These are phyloP conservation scores for Agelas oroides DNA, from an alignment of 37 sponge, comb jelly and placozoan genomes.

Conservation along the genomic window DNA sequence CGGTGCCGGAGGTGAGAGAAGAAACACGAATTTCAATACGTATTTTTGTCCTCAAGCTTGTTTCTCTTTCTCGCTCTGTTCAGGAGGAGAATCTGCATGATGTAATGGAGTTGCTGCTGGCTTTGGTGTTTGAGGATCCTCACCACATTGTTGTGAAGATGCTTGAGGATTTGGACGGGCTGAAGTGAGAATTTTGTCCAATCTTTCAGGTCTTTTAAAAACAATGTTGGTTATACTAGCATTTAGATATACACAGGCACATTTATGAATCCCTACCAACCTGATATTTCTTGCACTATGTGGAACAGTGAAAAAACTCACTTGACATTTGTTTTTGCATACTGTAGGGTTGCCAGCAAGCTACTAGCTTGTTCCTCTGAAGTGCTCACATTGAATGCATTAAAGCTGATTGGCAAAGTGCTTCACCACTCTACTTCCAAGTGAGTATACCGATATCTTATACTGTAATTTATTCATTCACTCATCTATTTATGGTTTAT, in stretches of 20 bases:
- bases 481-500: neutral
- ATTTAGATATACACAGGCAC: no score
- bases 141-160: conserved; percentile 34
- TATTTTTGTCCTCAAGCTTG: no score
- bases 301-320: no score
- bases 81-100: conserved; percentile 80
- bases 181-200: conserved; percentile 41
- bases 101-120: conserved; percentile 62
- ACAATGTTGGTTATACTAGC: no score
- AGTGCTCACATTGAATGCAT: conserved; percentile 46
- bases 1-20: conserved; percentile 60
- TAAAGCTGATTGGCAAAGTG: conserved; percentile 61
- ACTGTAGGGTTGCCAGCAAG: conserved; percentile 43
- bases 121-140: conserved; percentile 63
- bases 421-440: conserved; percentile 43
- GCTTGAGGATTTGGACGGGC: conserved; percentile 46
- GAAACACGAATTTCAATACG: no score
- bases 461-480: neutral
- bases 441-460: neutral
- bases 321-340: no score
- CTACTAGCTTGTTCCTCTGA: conserved; percentile 61
- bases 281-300: no score
- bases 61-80: neutral
- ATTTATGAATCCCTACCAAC: no score
- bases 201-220: no score